Conservation (phyloP, 2,888 invertebrate genomes). For the Spicauda simplicius region DNA sequence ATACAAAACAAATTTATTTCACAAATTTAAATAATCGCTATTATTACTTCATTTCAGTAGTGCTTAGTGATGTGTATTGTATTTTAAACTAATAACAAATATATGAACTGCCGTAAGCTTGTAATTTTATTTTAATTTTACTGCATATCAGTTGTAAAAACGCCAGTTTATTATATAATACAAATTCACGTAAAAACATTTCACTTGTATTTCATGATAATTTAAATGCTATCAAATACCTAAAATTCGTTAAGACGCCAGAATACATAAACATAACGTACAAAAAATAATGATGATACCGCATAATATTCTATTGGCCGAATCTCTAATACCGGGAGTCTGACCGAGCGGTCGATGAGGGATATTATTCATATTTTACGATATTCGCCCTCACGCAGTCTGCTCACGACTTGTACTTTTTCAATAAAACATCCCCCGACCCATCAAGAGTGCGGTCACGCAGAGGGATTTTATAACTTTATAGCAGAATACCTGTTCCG, state of each 20-base stretch:
- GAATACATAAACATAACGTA: neutral
- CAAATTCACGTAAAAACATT: too few relatives aligned
- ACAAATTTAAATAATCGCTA: too few relatives aligned
- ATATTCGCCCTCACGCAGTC: conserved; percentile 67
- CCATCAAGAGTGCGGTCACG: conserved; percentile 76
- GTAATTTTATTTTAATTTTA: too few relatives aligned
- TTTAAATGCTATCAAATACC: too few relatives aligned
- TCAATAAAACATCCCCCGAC: conserved; percentile 79
- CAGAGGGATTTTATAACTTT: conserved; percentile 81
- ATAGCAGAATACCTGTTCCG: conserved; percentile 65
- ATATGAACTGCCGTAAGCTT: too few relatives aligned
- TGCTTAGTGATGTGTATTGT: too few relatives aligned
- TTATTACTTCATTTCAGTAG: too few relatives aligned
- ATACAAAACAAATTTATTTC: too few relatives aligned
- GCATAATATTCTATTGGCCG: conserved; percentile 31
- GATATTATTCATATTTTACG: conserved; percentile 80
- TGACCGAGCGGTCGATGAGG: conserved; percentile 40
- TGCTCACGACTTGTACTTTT: conserved; percentile 79
- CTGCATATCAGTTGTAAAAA: too few relatives aligned
- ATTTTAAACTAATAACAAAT: too few relatives aligned
- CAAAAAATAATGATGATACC: neutral
- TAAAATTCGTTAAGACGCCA: neutral
- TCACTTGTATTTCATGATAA: too few relatives aligned
- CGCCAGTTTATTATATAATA: too few relatives aligned
- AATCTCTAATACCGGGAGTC: conserved; percentile 26